Percentiles rank a stretch among this genome's conserved stretches.
Evolutionary conservation across 2,888 invertebrate species (phyloP).

Genomic region (Carterocephalus palaemon): DNA sequence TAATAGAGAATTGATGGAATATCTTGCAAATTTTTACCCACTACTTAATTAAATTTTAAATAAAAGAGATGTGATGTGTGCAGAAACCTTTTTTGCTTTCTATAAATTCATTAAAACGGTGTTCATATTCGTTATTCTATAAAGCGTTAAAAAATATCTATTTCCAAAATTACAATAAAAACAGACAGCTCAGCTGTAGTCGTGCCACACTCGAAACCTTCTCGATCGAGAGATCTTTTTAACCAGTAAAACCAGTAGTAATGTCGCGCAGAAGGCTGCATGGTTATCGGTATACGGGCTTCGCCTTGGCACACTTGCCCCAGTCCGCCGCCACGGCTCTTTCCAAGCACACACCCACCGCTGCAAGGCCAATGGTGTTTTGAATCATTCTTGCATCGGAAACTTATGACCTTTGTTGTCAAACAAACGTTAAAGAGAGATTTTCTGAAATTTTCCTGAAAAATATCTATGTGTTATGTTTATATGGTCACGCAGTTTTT

Average conservation of each 20-base stretch:
- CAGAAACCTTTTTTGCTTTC: too few relatives aligned
- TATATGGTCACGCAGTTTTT: too few relatives aligned
- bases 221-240: not conserved
- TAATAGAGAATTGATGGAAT: too few relatives aligned
- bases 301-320: slow-evolving; percentile 64
- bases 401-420: slow-evolving; percentile 11
- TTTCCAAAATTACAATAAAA: too few relatives aligned
- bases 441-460: not conserved
- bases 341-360: slow-evolving; percentile 53
- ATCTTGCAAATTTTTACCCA: too few relatives aligned
- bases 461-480: too few relatives aligned
- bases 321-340: slow-evolving; percentile 49
- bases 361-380: slow-evolving; percentile 55
- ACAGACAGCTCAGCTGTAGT: too few relatives aligned
- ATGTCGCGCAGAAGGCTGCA: slow-evolving; percentile 48
- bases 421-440: slow-evolving; percentile 11
- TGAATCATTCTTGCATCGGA: slow-evolving; percentile 15
- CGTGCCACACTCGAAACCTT: slow-evolving; percentile 1
- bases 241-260: slow-evolving; percentile 28
- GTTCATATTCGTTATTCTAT: too few relatives aligned
- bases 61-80: too few relatives aligned
- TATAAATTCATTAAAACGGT: too few relatives aligned
- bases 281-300: slow-evolving; percentile 69
- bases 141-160: too few relatives aligned
- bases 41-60: too few relatives aligned